phyloP scores from a whole-genome alignment of 2,888 invertebrate genomes.

The Ochropacha duplaris region DNA sequence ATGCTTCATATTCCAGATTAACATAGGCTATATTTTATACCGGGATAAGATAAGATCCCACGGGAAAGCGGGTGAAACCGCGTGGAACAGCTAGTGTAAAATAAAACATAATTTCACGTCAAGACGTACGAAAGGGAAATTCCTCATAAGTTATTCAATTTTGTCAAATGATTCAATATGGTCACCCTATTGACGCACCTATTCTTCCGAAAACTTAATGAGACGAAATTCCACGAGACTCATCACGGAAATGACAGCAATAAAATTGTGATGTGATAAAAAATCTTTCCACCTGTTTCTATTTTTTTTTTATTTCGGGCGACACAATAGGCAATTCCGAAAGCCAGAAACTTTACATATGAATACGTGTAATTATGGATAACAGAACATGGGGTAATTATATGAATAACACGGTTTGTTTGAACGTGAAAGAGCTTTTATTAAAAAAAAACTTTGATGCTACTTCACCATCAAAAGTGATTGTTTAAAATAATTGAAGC shows the following conservation, averaged over 20 bases:
- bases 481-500: neutral
- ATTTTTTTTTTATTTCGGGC: constrained; percentile 12
- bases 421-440: neutral
- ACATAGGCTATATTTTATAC: too few species aligned
- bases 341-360: constrained; percentile 18
- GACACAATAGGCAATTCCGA: constrained; percentile 46
- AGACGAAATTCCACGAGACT: constrained; percentile 17
- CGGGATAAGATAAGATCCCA: too few species aligned
- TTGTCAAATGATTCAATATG: neutral
- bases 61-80: too few species aligned
- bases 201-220: constrained; percentile 16
- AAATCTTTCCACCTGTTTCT: constrained; percentile 3
- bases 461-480: neutral
- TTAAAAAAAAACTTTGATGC: neutral
- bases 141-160: too few species aligned
- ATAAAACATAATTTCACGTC: too few species aligned
- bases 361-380: constrained; percentile 28
- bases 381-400: constrained; percentile 17
- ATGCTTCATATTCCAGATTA: too few species aligned
- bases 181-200: neutral
- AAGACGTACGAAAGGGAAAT: too few species aligned
- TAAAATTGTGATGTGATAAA: constrained; percentile 27
- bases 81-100: too few species aligned
- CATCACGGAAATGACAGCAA: constrained; percentile 28
- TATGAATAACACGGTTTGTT: constrained; percentile 2